phyloP scores from a whole-genome alignment of 2,113 vertebrate genomes.

The Phalacrocorax carbo region DNA sequence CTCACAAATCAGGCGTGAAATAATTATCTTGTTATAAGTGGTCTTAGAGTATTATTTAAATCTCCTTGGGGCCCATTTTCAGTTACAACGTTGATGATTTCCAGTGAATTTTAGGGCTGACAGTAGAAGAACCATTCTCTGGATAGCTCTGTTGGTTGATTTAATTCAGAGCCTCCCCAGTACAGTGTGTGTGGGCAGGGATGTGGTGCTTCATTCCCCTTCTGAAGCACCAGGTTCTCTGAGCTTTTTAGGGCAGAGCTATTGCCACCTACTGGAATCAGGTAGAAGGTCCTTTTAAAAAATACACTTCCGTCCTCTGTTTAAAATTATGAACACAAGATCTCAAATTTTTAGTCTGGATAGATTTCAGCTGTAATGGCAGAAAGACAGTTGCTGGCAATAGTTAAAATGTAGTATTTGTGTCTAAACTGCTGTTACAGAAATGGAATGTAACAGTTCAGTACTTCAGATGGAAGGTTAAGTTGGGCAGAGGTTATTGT shows the following conservation, averaged over 20 bases:
- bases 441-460: background rate
- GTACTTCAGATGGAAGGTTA: background rate
- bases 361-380: background rate
- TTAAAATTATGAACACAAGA: background rate
- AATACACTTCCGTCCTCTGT: background rate
- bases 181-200: background rate
- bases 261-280: conserved; percentile 49
- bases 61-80: background rate
- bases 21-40: background rate
- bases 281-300: background rate
- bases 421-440: background rate
- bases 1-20: conserved; percentile 13
- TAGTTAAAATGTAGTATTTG: background rate
- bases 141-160: background rate
- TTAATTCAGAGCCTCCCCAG: background rate
- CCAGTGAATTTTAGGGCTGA: background rate
- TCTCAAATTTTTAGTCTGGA: background rate
- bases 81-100: background rate
- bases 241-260: conserved; percentile 12
- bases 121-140: background rate
- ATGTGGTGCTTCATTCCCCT: background rate
- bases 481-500: background rate
- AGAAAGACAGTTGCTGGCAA: background rate
- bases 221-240: background rate
- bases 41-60: background rate